Base-by-base conservation (phyloP, 2,113 vertebrate species). In the Halichoeres trimaculatus region DNA sequence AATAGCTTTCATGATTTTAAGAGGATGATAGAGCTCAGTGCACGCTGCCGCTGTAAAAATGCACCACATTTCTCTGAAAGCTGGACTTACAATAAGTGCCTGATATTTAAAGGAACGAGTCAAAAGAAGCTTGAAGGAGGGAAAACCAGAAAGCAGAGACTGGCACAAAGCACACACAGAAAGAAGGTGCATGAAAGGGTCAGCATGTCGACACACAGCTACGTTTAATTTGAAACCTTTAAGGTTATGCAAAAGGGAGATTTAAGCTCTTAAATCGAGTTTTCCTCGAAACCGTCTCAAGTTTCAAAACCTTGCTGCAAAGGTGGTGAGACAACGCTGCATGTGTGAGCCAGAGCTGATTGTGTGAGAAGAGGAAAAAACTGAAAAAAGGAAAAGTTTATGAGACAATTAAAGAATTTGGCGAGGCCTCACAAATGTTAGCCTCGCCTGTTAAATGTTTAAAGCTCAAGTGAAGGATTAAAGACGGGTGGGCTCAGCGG, bases 381-480 rank as follows among this genome's bases (percentile, higher is more conserved):
- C 6, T 3, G 30, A 30, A 65, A 47, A 75, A 52, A 72, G 83
- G 85, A 85, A 89, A 72, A 16, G 72, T 88, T 91, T 91, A 90
- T 81, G 75, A 70, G 82, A 85, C 70, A 90, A 85, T 90, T 88
- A 88, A 76, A 79, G 58, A 84, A 84, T 83, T 71, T 88, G 86
- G 89, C 78, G 87, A 71, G 9, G 72, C 70, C 74, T 95, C 94
- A 95, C 56, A 84, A 76, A 74, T 81, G 78, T 80, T 52, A 53
- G 23, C 65, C 48, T 81, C 45, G 66, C 47, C 52, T 70, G 50
- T 86, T 80, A 83, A 84, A 86, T 26, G 50, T 54, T 53, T 54
- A 56, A 76, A 83, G 75, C 52, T 81, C 40, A 59, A 72, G 79
- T 62, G 62, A 71, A 73, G 26, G 59, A 55, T 56, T 61, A 26